Evolutionary conservation across 2,888 invertebrate genomes (phyloP).

Genomic region (Heliconius ismenius): DNA sequence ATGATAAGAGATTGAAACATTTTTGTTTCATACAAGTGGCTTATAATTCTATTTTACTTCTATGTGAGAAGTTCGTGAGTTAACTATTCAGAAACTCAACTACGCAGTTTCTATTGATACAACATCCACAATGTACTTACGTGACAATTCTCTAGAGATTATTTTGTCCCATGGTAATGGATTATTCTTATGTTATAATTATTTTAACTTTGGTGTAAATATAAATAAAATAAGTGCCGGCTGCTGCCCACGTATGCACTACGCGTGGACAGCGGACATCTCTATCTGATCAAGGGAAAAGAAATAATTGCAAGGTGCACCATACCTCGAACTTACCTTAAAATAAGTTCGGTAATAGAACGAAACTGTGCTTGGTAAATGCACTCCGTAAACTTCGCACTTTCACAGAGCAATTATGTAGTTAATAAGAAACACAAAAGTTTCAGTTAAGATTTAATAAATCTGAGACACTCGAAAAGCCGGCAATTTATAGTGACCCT

Average conservation of each 20-base stretch:
- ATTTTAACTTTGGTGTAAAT: neutral
- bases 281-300: conserved; percentile 48
- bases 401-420: conserved; percentile 58
- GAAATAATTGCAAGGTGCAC: conserved; percentile 53
- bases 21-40: neutral
- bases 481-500: conserved; percentile 70
- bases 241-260: conserved; percentile 48
- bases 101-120: conserved; percentile 25
- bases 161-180: neutral
- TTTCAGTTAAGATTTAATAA: conserved; percentile 48
- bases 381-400: conserved; percentile 61
- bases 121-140: conserved; percentile 15
- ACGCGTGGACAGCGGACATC: conserved; percentile 59
- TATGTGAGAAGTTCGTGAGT: neutral
- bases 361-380: conserved; percentile 58
- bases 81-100: neutral
- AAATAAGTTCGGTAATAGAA: conserved; percentile 62
- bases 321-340: conserved; percentile 62
- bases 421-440: conserved; percentile 55
- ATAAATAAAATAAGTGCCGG: neutral
- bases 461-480: conserved; percentile 61
- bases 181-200: neutral
- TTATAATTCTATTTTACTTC: neutral
- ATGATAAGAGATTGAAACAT: neutral
- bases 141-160: conserved; percentile 9